Percentiles rank a stretch among this genome's conserved stretches.
These are phyloP conservation scores for Toxostoma redivivum DNA, from an alignment of 2,113 vertebrate genomes.

Conservation along the genomic window DNA sequence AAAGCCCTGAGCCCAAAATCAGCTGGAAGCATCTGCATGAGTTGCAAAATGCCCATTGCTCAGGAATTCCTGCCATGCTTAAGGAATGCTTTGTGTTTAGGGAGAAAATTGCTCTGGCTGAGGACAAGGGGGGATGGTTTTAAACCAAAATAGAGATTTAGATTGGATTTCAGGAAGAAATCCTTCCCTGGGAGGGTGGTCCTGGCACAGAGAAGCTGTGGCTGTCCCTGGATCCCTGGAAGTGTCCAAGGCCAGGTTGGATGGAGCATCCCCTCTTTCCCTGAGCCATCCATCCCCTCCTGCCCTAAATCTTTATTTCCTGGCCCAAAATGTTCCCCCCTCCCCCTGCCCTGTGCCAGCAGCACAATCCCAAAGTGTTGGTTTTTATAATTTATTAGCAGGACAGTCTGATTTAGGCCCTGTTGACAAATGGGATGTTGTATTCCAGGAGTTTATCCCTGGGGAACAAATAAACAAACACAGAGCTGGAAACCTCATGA, in stretches of 20 bases:
- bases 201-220: not conserved
- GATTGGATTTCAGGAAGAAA: not conserved
- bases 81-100: not conserved
- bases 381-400: conserved; percentile 5
- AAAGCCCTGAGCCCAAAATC: not conserved
- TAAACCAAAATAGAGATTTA: not conserved
- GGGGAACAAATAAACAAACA: conserved; percentile 35
- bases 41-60: not conserved
- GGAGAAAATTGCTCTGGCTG: not conserved
- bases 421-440: not conserved
- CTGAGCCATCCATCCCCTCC: not conserved
- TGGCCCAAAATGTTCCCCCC: not conserved
- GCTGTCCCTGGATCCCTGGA: not conserved
- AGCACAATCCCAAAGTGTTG: not conserved
- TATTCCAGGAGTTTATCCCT: conserved; percentile 40
- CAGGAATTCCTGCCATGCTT: not conserved
- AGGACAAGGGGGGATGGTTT: not conserved
- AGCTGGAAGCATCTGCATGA: fast-evolving
- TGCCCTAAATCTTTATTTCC: not conserved
- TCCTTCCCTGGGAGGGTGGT: not conserved
- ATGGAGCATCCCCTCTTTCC: not conserved
- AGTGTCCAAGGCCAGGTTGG: not conserved
- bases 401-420: not conserved
- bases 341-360: not conserved
- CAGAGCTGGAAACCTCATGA: conserved; percentile 32